These are phyloP conservation scores for Danionella cerebrum DNA, from an alignment of 2,113 vertebrate species.

Conservation along the genomic window DNA sequence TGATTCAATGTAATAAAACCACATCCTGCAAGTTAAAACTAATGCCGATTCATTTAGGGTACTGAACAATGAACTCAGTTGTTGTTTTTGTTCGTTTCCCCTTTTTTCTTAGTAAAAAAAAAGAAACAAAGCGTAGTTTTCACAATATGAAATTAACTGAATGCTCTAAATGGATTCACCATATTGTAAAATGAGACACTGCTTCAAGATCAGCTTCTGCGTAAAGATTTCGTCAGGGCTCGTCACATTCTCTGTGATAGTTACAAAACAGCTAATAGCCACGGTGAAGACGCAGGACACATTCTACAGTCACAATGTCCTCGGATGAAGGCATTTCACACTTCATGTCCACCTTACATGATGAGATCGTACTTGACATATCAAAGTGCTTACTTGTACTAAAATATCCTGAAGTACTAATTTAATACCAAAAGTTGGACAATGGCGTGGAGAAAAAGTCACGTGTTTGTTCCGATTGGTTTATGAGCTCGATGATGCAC, in stretches of 20 bases:
- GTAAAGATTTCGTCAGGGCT: conserved; percentile 70
- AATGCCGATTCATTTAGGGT: conserved; percentile 68
- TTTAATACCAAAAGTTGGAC: conserved; percentile 95
- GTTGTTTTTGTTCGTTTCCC: conserved; percentile 22
- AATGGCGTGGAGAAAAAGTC: conserved; percentile 89
- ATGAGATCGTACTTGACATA: conserved; percentile 90
- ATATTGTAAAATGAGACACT: conserved; percentile 73
- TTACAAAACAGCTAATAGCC: conserved; percentile 70
- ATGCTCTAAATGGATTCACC: conserved; percentile 95
- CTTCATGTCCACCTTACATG: conserved; percentile 76
- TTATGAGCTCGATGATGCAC: conserved; percentile 65
- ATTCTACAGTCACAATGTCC: conserved; percentile 65
- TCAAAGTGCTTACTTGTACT: conserved; percentile 97
- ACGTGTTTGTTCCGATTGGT: conserved; percentile 65
- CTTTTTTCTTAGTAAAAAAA: conserved; percentile 82
- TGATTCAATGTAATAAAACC: conserved; percentile 87
- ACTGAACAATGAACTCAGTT: conserved; percentile 68
- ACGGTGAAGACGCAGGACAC: conserved; percentile 65
- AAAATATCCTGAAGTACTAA: conserved; percentile 95
- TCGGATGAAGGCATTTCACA: conserved; percentile 60
- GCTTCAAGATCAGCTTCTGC: conserved; percentile 75
- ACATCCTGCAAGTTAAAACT: conserved; percentile 76
- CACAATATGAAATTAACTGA: conserved; percentile 99
- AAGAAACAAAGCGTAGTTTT: conserved; percentile 69
- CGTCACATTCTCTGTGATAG: conserved; percentile 87